Conservation (phyloP, 2,888 invertebrate genomes). For the Cryptocephalus moraei region DNA sequence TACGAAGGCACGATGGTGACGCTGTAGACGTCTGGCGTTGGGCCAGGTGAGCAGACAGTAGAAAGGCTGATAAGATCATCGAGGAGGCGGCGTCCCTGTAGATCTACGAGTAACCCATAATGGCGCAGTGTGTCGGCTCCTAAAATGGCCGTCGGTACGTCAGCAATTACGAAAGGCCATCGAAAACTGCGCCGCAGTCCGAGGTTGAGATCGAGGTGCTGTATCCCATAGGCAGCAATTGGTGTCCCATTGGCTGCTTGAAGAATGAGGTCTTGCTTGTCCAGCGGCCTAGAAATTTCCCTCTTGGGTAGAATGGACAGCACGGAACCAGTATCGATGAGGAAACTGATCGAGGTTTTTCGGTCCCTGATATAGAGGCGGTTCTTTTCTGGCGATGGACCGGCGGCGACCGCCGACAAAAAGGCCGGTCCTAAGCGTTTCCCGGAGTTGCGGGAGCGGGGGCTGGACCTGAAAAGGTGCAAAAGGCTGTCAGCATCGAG, state of each 20-base stretch:
- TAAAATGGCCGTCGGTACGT: conserved; percentile 12
- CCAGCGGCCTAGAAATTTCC: neutral
- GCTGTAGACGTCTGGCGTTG: too few relatives aligned
- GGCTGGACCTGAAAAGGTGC: too few relatives aligned
- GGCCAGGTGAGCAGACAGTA: neutral
- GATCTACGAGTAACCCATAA: conserved; percentile 10
- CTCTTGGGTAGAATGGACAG: conserved; percentile 1
- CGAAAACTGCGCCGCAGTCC: conserved; percentile 8
- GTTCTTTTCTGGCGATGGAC: neutral
- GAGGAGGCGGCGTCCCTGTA: conserved; percentile 4
- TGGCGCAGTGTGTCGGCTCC: conserved; percentile 13
- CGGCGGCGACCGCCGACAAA: conserved; percentile 1
- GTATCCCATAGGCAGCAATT: conserved; percentile 2
- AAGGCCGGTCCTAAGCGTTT: too few relatives aligned
- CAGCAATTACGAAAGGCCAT: conserved; percentile 15
- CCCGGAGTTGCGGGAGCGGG: too few relatives aligned
- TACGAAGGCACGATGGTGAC: too few relatives aligned
- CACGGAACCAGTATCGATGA: conserved; percentile 2
- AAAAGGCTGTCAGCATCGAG: too few relatives aligned
- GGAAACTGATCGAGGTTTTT: neutral
- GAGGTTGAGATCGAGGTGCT: conserved; percentile 5
- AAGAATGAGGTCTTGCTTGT: neutral
- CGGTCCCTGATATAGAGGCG: conserved; percentile 2
- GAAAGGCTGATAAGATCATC: too few relatives aligned
- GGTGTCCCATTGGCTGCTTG: conserved; percentile 3